A percentile compares a stretch with the other conserved stretches of the same genome.
These are phyloP conservation scores for Thunnus thynnus DNA, from an alignment of 2,113 vertebrate species.

Conservation along the genomic window DNA sequence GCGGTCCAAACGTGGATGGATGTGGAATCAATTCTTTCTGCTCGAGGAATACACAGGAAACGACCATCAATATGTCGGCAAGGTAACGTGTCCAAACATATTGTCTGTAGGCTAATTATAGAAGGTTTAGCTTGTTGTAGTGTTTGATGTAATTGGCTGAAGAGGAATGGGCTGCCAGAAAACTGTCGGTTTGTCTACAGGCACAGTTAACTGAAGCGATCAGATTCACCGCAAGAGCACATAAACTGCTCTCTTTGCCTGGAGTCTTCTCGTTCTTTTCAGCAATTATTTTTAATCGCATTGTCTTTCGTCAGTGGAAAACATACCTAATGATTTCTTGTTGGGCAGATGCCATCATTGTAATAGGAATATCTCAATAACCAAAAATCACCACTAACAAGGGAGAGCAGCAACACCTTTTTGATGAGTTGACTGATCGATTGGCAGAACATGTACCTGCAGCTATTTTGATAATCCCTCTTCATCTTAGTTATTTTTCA, in stretches of 20 bases:
- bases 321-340: not conserved
- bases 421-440: too few relatives aligned
- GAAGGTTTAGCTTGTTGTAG: slow-evolving; percentile 54
- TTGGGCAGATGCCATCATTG: not conserved
- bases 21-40: slow-evolving; percentile 99
- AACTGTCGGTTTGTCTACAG: slow-evolving; percentile 41
- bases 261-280: not conserved
- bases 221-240: slow-evolving; percentile 41
- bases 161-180: slow-evolving; percentile 65
- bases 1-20: slow-evolving; percentile 96
- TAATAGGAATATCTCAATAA: not conserved
- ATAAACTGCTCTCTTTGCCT: slow-evolving; percentile 2
- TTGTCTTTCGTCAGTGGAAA: slow-evolving; percentile 1
- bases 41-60: slow-evolving; percentile 95
- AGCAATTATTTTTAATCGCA: not conserved
- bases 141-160: slow-evolving; percentile 69
- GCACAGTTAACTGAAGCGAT: slow-evolving; percentile 58
- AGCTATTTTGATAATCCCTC: too few relatives aligned
- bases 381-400: not conserved
- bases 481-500: too few relatives aligned
- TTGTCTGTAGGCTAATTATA: slow-evolving; percentile 59
- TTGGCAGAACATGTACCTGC: too few relatives aligned
- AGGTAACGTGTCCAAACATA: slow-evolving; percentile 87
- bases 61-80: slow-evolving; percentile 97
- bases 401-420: too few relatives aligned